Conservation (phyloP, 92 coral and sea anemone genomes). For the Anthopleura xanthogrammica region DNA sequence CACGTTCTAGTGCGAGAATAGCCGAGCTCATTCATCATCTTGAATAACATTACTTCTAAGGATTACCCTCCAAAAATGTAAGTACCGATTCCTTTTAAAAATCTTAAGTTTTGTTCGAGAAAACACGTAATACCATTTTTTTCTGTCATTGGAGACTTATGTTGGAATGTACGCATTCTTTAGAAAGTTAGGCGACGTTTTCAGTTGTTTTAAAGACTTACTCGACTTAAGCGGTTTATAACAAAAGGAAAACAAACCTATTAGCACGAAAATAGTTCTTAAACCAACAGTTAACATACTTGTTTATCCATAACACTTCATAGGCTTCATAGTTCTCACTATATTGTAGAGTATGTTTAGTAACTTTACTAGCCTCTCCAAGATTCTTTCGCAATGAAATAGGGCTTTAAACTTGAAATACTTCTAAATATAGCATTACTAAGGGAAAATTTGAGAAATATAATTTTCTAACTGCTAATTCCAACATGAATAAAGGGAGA, state of each 20-base stretch:
- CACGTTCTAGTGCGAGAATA: neutral
- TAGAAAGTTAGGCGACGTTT: neutral
- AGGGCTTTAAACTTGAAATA: too few species aligned
- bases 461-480: too few species aligned
- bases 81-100: neutral
- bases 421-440: too few species aligned
- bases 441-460: too few species aligned
- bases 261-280: slow-evolving; percentile 4
- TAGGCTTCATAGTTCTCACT: neutral
- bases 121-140: too few species aligned
- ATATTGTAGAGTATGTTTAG: neutral
- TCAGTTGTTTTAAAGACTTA: neutral
- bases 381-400: too few species aligned
- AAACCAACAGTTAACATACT: neutral
- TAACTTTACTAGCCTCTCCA: too few species aligned
- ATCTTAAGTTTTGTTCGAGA: neutral
- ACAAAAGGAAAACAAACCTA: slow-evolving; percentile 10
- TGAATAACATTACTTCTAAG: neutral
- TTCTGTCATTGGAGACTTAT: too few species aligned
- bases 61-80: neutral
- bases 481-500: too few species aligned
- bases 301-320: neutral
- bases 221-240: slow-evolving; percentile 6
- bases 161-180: neutral
- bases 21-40: neutral